Evolutionary conservation across 2,888 invertebrate genomes (phyloP).

Genomic region (Cheilosia impressa): DNA sequence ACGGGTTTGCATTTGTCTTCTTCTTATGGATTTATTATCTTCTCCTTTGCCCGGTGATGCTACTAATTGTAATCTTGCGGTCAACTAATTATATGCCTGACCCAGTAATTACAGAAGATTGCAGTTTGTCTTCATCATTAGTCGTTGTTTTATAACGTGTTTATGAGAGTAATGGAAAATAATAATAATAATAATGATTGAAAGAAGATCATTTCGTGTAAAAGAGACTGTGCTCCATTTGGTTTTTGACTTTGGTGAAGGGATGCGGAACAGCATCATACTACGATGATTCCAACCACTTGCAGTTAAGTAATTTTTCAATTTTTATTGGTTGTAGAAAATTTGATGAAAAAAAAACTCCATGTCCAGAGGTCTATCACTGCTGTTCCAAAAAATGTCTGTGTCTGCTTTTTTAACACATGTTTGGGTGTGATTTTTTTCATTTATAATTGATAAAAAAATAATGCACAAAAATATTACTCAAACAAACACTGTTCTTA

Average conservation of each 20-base stretch:
- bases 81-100: conserved; percentile 21
- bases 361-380: too few relatives aligned
- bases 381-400: too few relatives aligned
- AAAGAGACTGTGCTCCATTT: not conserved
- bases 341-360: too few relatives aligned
- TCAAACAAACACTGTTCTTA: too few relatives aligned
- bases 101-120: conserved; percentile 26
- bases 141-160: conserved; percentile 22
- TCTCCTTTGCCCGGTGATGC: conserved; percentile 7
- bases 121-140: conserved; percentile 10
- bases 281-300: too few relatives aligned
- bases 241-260: not conserved
- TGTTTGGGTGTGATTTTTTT: too few relatives aligned
- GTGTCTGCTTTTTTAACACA: too few relatives aligned
- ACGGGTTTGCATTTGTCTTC: not conserved
- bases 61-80: conserved; percentile 11
- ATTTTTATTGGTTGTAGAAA: too few relatives aligned
- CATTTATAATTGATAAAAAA: too few relatives aligned
- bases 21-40: conserved; percentile 1
- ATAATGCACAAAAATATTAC: too few relatives aligned
- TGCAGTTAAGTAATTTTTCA: too few relatives aligned
- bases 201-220: not conserved
- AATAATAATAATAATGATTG: not conserved
- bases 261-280: not conserved
- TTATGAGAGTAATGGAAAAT: conserved; percentile 11